Conservation (phyloP, 2,113 vertebrate genomes). For the Tachysurus vachellii region DNA sequence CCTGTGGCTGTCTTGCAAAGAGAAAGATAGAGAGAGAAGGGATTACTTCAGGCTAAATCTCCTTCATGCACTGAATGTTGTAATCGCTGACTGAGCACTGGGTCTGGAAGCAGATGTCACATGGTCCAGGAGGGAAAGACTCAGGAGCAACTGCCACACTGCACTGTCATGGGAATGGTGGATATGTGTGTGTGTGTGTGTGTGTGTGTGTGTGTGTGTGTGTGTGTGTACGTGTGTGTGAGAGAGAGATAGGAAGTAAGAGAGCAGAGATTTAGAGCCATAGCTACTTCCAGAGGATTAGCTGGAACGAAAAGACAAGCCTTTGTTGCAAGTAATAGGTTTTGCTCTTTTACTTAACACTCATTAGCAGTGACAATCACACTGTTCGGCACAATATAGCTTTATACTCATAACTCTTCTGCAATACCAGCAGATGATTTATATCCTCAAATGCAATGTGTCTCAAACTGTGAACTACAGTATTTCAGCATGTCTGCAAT, state of each 20-base stretch:
- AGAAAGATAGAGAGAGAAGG: constrained; percentile 48
- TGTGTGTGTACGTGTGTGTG: background rate
- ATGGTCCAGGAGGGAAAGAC: constrained; percentile 72
- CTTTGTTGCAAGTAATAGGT: background rate
- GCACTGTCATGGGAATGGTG: constrained; percentile 52
- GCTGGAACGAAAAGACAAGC: background rate
- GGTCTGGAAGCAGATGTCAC: constrained; percentile 74
- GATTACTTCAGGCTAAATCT: constrained; percentile 77
- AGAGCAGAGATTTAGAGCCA: background rate
- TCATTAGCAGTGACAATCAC: background rate
- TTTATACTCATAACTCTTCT: background rate
- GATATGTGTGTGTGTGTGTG: background rate
- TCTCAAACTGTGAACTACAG: background rate
- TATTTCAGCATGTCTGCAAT: background rate
- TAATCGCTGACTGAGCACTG: constrained; percentile 71
- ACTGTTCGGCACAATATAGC: background rate
- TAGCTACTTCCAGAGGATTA: background rate
- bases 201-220: background rate
- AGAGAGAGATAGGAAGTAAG: background rate
- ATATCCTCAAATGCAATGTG: background rate
- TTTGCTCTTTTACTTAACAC: background rate
- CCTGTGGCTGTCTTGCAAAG: constrained; percentile 54
- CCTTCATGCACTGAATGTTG: constrained; percentile 72
- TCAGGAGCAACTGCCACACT: constrained; percentile 69
- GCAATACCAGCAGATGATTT: background rate